These are phyloP conservation scores for Ochlodes sylvanus DNA, from an alignment of 2,888 invertebrate genomes.

Conservation along the genomic window DNA sequence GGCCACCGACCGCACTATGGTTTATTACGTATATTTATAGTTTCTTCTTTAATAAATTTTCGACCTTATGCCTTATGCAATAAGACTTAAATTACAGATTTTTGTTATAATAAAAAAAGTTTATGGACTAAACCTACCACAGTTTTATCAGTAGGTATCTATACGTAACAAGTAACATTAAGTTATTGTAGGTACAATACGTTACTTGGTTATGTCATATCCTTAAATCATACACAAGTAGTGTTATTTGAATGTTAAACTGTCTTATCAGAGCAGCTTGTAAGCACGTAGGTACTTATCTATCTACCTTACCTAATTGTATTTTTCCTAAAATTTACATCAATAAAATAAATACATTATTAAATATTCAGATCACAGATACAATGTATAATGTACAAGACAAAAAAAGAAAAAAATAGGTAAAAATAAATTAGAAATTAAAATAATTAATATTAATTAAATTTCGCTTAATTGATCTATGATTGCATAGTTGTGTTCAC, in stretches of 20 bases:
- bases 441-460: too few relatives aligned
- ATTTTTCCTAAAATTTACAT: too few relatives aligned
- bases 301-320: too few relatives aligned
- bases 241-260: neutral
- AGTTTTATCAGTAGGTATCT: neutral
- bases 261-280: neutral
- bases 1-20: slow-evolving; percentile 70
- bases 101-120: neutral
- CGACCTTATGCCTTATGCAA: neutral
- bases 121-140: neutral
- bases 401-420: too few relatives aligned
- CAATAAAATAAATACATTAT: too few relatives aligned
- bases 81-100: slow-evolving; percentile 7
- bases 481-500: too few relatives aligned
- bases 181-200: neutral
- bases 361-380: too few relatives aligned
- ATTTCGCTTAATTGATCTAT: too few relatives aligned
- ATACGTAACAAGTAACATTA: neutral
- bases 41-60: slow-evolving; percentile 15
- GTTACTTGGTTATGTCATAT: neutral
- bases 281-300: neutral
- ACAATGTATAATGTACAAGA: too few relatives aligned
- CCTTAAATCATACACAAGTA: too few relatives aligned
- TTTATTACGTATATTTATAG: slow-evolving; percentile 25
- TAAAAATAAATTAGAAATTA: too few relatives aligned